Evolutionary conservation across 1,140 invertebrate genomes (phyloP), one percentile per base, ranked within the genome.

Genomic region (Oryzaephilus surinamensis): DNA sequence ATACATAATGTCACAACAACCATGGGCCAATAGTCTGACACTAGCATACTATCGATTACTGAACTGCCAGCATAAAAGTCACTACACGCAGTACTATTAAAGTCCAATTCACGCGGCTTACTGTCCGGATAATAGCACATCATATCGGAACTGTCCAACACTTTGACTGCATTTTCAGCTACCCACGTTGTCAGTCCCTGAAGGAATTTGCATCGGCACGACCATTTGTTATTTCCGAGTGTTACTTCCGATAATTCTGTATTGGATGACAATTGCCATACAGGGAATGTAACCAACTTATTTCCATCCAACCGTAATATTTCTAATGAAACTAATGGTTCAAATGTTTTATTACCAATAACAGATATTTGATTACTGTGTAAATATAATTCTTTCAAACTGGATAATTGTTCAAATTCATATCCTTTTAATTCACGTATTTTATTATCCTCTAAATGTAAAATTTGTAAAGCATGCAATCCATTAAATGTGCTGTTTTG

Each of bases 401-500:
- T 76, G 4, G 72, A 71, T 11, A 95, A 62, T 57, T 86, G 81
- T 52, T 90, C 86, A 57, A 95, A 93, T 64, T 95, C 90, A 60
- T 79, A 91, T 7, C 90, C 90, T 46, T 85, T 79, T 6, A 95
- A 65, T 41, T 79, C 74, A 31, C 69, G 73, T 19, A 95, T 69
- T 32, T 74, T 71, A 64, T 95, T 95, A 57, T 89, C 77, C 51
- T 90, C 84, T 26, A 95, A 67, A 60, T 94, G 86, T 1, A 95
- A 66, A 27, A 76, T 74, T 64, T 85, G 76, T 32, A 95, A 66
- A 29, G 81, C 74, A 49, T 79, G 80, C 30, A 94, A 64, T 6
- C 89, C 87, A 54, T 91, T 90, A 64, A 94, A 95, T 2, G 90
- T 93, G 48, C 85, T 77, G 60, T 95, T 94, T 58, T 88, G 83